These are phyloP conservation scores for Cynoglossus semilaevis DNA, from an alignment of 2,113 vertebrate species.

Conservation along the genomic window DNA sequence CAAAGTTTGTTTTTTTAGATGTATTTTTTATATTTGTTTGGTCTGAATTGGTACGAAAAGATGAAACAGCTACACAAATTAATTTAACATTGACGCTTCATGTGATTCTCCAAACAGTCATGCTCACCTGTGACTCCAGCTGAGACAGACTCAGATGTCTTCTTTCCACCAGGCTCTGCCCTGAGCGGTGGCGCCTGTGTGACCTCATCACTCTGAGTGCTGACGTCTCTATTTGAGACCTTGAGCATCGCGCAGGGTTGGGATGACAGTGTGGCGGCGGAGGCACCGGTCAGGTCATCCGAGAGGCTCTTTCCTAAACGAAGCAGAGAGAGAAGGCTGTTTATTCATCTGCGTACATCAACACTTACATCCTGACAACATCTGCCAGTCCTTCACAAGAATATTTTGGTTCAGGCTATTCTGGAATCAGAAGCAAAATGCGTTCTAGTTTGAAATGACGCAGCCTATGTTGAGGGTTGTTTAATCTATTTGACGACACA, in stretches of 20 bases:
- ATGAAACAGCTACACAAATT: no score
- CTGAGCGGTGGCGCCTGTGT: constrained; percentile 17
- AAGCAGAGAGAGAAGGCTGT: constrained; percentile 55
- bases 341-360: constrained; percentile 50
- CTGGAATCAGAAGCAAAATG: constrained; percentile 63
- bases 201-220: constrained; percentile 83
- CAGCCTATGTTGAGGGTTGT: constrained; percentile 60
- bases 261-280: constrained; percentile 17
- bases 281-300: constrained; percentile 73
- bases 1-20: no score
- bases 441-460: constrained; percentile 67
- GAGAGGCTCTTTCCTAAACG: constrained; percentile 72
- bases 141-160: constrained; percentile 18
- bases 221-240: constrained; percentile 78
- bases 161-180: constrained; percentile 23
- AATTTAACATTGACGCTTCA: no score
- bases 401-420: constrained; percentile 73
- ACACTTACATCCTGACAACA: constrained; percentile 45
- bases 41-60: no score
- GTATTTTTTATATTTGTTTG: no score
- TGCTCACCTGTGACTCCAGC: constrained; percentile 44
- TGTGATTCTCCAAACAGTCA: no score
- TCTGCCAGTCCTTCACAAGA: constrained; percentile 62
- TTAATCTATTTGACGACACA: constrained; percentile 61
- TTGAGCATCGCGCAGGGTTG: constrained; percentile 59